A percentile compares a stretch with the other conserved stretches of the same genome.
phyloP scores from a whole-genome alignment of 2,113 vertebrate species.

The Sapayoa aenigma region DNA sequence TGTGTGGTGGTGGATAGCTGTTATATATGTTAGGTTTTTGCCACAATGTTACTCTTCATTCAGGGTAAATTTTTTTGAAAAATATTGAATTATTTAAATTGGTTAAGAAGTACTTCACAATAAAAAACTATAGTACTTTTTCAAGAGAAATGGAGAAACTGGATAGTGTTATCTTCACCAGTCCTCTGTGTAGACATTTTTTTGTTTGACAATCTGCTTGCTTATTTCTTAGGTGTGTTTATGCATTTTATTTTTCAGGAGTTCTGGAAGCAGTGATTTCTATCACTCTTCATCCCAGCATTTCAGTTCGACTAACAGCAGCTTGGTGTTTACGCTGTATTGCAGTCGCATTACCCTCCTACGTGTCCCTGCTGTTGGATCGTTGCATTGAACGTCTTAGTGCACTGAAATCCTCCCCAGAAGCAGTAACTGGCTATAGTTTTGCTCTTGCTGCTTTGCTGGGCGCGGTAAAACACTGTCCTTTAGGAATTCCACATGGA shows the following conservation, averaged over 20 bases:
- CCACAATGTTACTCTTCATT: neutral
- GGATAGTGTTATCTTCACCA: neutral
- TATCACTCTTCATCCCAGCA: conserved; percentile 80
- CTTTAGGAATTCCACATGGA: conserved; percentile 88
- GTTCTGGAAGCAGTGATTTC: conserved; percentile 85
- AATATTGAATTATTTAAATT: neutral
- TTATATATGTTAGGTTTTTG: neutral
- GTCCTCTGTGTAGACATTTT: neutral
- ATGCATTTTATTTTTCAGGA: conserved; percentile 72
- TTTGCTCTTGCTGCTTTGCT: conserved; percentile 88
- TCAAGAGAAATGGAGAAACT: neutral
- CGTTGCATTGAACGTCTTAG: conserved; percentile 84
- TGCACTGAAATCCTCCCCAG: conserved; percentile 82
- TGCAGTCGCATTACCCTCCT: conserved; percentile 82
- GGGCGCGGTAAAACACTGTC: conserved; percentile 85
- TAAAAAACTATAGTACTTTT: neutral
- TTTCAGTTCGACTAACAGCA: conserved; percentile 81
- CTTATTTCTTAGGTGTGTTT: neutral
- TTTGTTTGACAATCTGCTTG: neutral
- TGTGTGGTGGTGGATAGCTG: neutral
- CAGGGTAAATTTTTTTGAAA: neutral
- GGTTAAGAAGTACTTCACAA: neutral
- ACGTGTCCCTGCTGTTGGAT: conserved; percentile 80
- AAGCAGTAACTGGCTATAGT: conserved; percentile 88
- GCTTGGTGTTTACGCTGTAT: conserved; percentile 91